These are phyloP conservation scores for Nipponacmea schrenckii DNA, from an alignment of 2,888 invertebrate genomes.

Conservation along the genomic window DNA sequence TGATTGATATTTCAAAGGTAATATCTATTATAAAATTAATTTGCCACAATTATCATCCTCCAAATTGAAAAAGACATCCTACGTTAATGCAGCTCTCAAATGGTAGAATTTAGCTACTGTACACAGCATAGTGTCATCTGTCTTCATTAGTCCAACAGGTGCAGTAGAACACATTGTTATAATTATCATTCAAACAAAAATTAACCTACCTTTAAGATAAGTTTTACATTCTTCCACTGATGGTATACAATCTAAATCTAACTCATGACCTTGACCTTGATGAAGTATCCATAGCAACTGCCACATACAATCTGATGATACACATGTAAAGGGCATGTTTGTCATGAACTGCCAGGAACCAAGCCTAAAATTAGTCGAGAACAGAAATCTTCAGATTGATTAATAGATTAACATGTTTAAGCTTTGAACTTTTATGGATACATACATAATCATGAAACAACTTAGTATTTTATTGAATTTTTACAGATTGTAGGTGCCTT, in stretches of 20 bases:
- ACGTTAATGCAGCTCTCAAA: too few species aligned
- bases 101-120: too few species aligned
- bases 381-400: conserved; percentile 3
- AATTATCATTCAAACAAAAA: neutral
- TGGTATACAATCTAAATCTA: conserved; percentile 48
- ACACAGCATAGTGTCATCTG: too few species aligned
- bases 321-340: conserved; percentile 73
- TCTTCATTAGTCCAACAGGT: too few species aligned
- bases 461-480: too few species aligned
- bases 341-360: conserved; percentile 86
- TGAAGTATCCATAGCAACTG: conserved; percentile 66
- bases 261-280: conserved; percentile 45
- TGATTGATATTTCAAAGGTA: too few species aligned
- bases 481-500: too few species aligned
- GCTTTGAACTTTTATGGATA: neutral
- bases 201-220: conserved; percentile 46
- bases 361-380: conserved; percentile 64
- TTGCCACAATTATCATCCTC: too few species aligned
- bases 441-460: neutral
- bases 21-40: too few species aligned
- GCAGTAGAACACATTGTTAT: too few species aligned
- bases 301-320: conserved; percentile 67
- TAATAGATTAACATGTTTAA: neutral
- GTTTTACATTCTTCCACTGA: conserved; percentile 51
- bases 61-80: too few species aligned